Evolutionary conservation across 2,888 invertebrate species (phyloP).

Genomic region (Vesta saturnalis): DNA sequence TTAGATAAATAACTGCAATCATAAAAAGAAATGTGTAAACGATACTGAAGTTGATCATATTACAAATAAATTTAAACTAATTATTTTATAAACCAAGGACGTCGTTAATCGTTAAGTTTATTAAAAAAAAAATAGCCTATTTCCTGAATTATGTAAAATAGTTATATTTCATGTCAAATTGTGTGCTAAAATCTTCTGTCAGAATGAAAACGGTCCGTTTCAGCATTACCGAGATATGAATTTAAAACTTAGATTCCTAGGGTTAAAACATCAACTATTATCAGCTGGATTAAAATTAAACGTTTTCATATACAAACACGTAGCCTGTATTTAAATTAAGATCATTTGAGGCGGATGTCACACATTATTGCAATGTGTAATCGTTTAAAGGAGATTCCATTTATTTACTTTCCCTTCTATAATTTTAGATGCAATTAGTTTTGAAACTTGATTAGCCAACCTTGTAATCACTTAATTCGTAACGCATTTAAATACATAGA

Average conservation of each 20-base stretch:
- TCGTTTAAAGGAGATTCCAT: no score
- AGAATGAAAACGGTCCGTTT: not conserved
- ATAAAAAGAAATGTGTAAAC: not conserved
- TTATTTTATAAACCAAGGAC: constrained; percentile 4
- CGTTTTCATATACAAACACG: not conserved
- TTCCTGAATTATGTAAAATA: no score
- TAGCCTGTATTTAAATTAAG: not conserved
- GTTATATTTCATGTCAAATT: no score
- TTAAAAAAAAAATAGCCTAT: no score
- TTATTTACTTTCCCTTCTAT: no score
- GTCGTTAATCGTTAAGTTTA: no score
- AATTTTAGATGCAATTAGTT: no score
- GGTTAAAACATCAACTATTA: not conserved
- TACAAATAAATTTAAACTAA: constrained; percentile 7
- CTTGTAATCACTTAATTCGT: no score
- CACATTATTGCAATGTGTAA: not conserved
- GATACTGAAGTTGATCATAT: constrained; percentile 2
- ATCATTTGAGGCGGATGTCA: constrained; percentile 8
- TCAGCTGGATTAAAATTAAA: not conserved
- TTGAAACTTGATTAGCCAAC: no score
- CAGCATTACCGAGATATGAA: not conserved
- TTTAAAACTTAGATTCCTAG: not conserved
- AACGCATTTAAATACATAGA: no score
- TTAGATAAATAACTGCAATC: constrained; percentile 18
- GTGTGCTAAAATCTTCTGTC: constrained; percentile 1